These are phyloP conservation scores for Periophthalmus magnuspinnatus DNA, from an alignment of 2,797 vertebrate genomes.

Conservation along the genomic window DNA sequence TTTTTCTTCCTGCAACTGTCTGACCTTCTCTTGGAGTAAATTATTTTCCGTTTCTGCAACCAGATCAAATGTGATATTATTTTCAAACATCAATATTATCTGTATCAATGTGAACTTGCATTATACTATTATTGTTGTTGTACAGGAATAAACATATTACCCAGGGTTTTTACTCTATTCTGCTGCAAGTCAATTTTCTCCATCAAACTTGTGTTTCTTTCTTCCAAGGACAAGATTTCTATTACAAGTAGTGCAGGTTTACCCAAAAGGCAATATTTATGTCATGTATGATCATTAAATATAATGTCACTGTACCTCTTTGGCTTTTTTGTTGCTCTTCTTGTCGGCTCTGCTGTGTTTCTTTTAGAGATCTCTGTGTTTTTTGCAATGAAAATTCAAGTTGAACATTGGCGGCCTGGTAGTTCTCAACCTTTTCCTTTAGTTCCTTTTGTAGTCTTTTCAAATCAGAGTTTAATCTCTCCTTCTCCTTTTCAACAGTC, in stretches of 20 bases:
- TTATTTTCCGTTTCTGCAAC: constrained; percentile 73
- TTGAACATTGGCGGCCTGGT: constrained; percentile 60
- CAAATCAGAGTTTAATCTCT: constrained; percentile 67
- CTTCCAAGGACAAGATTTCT: constrained; percentile 62
- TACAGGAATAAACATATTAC: constrained; percentile 71
- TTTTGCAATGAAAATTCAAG: constrained; percentile 68
- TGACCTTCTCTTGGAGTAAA: constrained; percentile 71
- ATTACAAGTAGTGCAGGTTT: constrained; percentile 28
- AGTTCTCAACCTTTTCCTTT: constrained; percentile 64
- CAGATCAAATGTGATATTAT: not conserved
- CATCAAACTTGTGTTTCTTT: constrained; percentile 64
- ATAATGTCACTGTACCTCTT: constrained; percentile 68
- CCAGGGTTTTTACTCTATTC: constrained; percentile 69
- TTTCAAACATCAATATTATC: not conserved
- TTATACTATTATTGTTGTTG: not conserved
- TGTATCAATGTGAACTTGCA: not conserved
- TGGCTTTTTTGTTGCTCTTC: constrained; percentile 72
- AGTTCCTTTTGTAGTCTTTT: constrained; percentile 64
- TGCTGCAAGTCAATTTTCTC: constrained; percentile 73
- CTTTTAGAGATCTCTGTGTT: constrained; percentile 59
- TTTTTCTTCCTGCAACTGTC: constrained; percentile 51
- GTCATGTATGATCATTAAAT: not conserved
- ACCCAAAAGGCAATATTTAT: not conserved
- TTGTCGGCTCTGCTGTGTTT: constrained; percentile 70
- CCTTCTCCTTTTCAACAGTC: constrained; percentile 66